phyloP scores from a whole-genome alignment of 2,888 invertebrate genomes.

The Pinctada fucata region DNA sequence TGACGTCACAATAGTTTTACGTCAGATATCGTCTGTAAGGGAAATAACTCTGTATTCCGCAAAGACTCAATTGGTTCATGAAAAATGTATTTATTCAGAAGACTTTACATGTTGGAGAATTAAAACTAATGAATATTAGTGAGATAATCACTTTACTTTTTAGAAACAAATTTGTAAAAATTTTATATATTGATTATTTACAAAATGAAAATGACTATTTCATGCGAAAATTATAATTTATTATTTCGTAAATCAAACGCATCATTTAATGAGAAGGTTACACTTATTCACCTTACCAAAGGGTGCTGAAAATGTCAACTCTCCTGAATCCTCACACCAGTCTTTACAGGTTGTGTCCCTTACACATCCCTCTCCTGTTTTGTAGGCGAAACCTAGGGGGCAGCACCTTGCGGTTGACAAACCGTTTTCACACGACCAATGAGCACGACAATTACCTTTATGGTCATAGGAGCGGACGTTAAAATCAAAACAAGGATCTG shows the following conservation, averaged over 20 bases:
- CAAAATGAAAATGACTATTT: no score
- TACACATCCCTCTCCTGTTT: constrained; percentile 41
- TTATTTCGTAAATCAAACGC: no score
- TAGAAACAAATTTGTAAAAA: no score
- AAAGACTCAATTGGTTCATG: neutral
- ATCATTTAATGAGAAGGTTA: no score
- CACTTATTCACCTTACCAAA: constrained; percentile 36
- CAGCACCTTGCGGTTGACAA: constrained; percentile 53
- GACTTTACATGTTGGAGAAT: no score
- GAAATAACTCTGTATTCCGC: no score
- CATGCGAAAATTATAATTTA: no score
- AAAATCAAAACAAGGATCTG: constrained; percentile 53
- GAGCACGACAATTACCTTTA: constrained; percentile 50
- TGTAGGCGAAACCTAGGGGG: constrained; percentile 48
- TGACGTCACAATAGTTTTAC: no score
- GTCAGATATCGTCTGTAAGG: no score
- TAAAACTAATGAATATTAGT: no score
- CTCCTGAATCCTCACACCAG: constrained; percentile 51
- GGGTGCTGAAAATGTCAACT: constrained; percentile 32
- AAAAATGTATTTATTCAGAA: neutral
- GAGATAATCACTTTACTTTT: no score
- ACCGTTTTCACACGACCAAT: constrained; percentile 53
- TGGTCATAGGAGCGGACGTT: constrained; percentile 45
- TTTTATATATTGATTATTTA: no score
- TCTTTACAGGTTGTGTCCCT: constrained; percentile 43